These are phyloP conservation scores for Delia radicum DNA, from an alignment of 1,140 invertebrate species.

Conservation along the genomic window DNA sequence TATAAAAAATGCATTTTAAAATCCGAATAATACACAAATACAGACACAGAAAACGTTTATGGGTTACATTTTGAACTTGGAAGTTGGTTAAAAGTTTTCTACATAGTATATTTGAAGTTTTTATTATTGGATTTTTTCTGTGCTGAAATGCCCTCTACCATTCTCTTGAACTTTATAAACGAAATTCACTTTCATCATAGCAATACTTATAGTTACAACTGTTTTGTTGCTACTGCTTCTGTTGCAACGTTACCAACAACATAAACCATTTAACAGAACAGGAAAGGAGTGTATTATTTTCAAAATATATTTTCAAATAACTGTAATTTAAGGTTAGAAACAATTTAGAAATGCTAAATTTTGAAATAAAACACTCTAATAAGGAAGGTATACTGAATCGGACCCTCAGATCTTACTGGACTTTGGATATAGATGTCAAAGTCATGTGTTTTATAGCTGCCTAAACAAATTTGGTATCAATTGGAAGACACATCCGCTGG, in stretches of 20 bases:
- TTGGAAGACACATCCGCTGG: no score
- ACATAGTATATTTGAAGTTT: neutral
- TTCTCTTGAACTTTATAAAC: constrained; percentile 18
- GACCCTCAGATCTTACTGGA: no score
- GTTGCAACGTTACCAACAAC: neutral
- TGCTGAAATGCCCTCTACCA: constrained; percentile 8
- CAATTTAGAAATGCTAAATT: no score
- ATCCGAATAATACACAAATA: neutral
- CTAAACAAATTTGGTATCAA: no score
- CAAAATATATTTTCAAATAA: no score
- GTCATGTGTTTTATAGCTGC: no score
- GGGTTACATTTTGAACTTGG: constrained; percentile 10
- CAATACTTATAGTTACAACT: neutral
- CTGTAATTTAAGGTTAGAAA: no score
- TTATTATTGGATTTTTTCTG: neutral
- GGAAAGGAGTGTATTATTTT: no score
- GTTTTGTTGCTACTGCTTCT: neutral
- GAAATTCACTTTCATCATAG: constrained; percentile 18
- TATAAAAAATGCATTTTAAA: neutral
- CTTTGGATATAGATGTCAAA: no score
- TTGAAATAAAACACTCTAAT: no score
- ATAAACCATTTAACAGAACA: no score
- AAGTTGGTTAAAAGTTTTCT: neutral
- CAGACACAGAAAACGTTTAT: constrained; percentile 2
- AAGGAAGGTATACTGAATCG: no score